These are phyloP conservation scores for Poeciliopsis prolifica DNA, from an alignment of 2,113 vertebrate genomes.

Conservation along the genomic window DNA sequence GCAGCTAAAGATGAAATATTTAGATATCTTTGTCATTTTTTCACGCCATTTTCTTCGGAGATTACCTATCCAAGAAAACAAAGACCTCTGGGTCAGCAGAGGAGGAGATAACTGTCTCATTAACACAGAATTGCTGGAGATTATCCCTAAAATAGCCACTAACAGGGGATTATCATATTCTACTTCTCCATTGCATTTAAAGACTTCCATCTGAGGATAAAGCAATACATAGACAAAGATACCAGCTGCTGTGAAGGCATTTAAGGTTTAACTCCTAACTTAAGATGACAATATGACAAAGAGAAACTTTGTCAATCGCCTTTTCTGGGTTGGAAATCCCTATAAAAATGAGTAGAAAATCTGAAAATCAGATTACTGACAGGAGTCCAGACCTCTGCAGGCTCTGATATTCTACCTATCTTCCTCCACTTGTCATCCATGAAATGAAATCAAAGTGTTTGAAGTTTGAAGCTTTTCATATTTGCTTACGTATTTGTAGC, in stretches of 20 bases:
- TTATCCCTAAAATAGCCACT: slow-evolving; percentile 31
- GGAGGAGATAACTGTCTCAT: slow-evolving; percentile 59
- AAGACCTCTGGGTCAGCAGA: slow-evolving; percentile 43
- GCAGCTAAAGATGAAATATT: slow-evolving; percentile 34
- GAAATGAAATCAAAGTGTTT: not conserved
- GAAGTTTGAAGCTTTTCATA: too few species aligned
- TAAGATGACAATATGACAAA: slow-evolving; percentile 28
- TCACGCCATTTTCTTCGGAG: slow-evolving; percentile 15
- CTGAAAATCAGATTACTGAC: slow-evolving; percentile 7
- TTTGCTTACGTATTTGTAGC: too few species aligned
- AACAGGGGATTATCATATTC: slow-evolving; percentile 46
- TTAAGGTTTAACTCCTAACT: slow-evolving; percentile 34
- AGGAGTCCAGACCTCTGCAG: not conserved
- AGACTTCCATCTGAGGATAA: slow-evolving; percentile 25
- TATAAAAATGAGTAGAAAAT: slow-evolving; percentile 1
- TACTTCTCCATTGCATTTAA: slow-evolving; percentile 9
- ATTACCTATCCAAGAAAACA: not conserved
- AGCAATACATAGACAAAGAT: slow-evolving; percentile 44
- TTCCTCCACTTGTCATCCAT: not conserved
- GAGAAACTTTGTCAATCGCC: slow-evolving; percentile 9
- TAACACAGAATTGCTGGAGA: slow-evolving; percentile 47
- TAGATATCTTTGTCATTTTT: slow-evolving; percentile 24
- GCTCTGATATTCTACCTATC: not conserved
- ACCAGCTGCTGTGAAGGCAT: not conserved
- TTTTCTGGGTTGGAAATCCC: slow-evolving; percentile 8